Percentiles rank a stretch among this genome's conserved stretches.
These are phyloP conservation scores for Lycia hirtaria DNA, from an alignment of 2,888 invertebrate genomes.

Conservation along the genomic window DNA sequence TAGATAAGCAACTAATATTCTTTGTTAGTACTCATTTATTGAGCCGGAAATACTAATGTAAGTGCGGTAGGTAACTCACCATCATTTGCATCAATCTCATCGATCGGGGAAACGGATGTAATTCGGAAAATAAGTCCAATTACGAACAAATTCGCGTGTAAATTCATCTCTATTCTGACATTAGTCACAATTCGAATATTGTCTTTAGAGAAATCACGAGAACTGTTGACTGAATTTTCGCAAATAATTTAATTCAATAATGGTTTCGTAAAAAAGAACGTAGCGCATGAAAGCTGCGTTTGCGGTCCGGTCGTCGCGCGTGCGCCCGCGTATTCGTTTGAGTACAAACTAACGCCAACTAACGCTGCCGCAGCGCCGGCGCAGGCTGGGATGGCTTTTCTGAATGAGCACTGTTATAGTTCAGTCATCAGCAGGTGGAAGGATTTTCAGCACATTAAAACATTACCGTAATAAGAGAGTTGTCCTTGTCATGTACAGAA, in stretches of 20 bases:
- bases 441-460: constrained; percentile 46
- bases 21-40: neutral
- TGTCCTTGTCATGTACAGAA: too few species aligned
- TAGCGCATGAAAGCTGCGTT: constrained; percentile 18
- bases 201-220: neutral
- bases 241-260: neutral
- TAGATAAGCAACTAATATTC: neutral
- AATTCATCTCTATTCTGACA: constrained; percentile 55
- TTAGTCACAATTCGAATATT: constrained; percentile 34
- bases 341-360: constrained; percentile 37
- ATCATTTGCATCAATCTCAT: constrained; percentile 73
- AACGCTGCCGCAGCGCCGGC: constrained; percentile 15
- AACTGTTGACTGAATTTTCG: neutral
- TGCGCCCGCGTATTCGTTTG: constrained; percentile 53
- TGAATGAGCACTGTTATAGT: constrained; percentile 53
- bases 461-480: too few species aligned
- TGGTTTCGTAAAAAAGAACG: constrained; percentile 27
- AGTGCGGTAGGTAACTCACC: constrained; percentile 59
- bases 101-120: constrained; percentile 68
- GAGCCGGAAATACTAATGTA: neutral
- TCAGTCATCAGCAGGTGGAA: constrained; percentile 48
- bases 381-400: constrained; percentile 37
- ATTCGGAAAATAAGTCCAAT: constrained; percentile 71
- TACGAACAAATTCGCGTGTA: constrained; percentile 59
- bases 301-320: constrained; percentile 30